A percentile compares a stretch with the other conserved stretches of the same genome.
Conservation (phyloP, 2,888 invertebrate species). For the Sminthurides aquaticus region DNA sequence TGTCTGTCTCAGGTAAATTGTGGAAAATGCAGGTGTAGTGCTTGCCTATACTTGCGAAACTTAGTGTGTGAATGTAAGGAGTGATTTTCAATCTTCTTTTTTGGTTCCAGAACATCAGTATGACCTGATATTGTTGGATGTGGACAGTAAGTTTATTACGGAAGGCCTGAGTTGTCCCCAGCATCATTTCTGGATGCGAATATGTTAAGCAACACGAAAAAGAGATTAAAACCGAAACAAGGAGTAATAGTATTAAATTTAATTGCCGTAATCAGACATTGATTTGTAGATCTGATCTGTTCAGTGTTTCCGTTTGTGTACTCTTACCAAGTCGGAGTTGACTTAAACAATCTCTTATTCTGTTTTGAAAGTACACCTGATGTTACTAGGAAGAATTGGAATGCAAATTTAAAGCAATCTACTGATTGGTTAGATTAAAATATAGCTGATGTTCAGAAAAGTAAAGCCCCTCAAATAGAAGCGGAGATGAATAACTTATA, state of each 20-base stretch:
- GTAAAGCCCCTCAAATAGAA: not conserved
- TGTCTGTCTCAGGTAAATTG: too few relatives aligned
- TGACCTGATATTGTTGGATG: too few relatives aligned
- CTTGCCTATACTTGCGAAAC: too few relatives aligned
- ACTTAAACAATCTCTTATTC: slow-evolving; percentile 77
- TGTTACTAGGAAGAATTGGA: slow-evolving; percentile 13
- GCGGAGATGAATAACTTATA: not conserved
- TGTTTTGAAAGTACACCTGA: slow-evolving; percentile 49
- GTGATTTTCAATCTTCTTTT: too few relatives aligned
- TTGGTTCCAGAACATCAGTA: too few relatives aligned
- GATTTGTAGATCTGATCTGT: slow-evolving; percentile 57
- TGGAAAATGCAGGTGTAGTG: too few relatives aligned
- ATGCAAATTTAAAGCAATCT: slow-evolving; percentile 17
- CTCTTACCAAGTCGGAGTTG: slow-evolving; percentile 66
- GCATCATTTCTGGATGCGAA: slow-evolving; percentile 64
- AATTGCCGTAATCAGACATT: slow-evolving; percentile 71
- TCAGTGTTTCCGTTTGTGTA: slow-evolving; percentile 63
- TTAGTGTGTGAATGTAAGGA: too few relatives aligned
- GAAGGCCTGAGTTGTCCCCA: slow-evolving; percentile 92
- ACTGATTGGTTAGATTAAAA: slow-evolving; percentile 17
- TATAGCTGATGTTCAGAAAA: not conserved
- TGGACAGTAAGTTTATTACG: slow-evolving; percentile 77
- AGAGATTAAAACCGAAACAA: slow-evolving; percentile 46
- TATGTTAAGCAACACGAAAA: slow-evolving; percentile 57
- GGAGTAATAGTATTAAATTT: slow-evolving; percentile 79